These are phyloP conservation scores for Perca fluviatilis DNA, from an alignment of 2,113 vertebrate genomes.

Conservation along the genomic window DNA sequence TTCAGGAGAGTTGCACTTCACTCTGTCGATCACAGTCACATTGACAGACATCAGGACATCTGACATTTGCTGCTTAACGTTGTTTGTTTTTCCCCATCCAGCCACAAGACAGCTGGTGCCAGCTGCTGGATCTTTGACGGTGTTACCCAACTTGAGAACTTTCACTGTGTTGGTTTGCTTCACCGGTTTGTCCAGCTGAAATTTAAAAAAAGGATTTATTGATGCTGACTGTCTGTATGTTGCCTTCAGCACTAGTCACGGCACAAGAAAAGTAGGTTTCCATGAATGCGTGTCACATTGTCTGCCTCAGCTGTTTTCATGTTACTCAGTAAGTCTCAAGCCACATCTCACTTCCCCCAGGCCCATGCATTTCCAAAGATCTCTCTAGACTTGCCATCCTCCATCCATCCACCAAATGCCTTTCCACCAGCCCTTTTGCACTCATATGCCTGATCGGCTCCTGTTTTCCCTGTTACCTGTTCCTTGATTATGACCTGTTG, in stretches of 20 bases:
- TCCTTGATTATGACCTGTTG: not conserved
- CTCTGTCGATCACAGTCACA: conserved; percentile 72
- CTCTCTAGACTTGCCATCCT: not conserved
- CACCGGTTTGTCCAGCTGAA: conserved; percentile 68
- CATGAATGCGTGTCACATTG: not conserved
- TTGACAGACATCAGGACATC: conserved; percentile 70
- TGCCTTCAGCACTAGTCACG: not conserved
- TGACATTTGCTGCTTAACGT: not conserved
- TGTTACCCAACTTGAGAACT: not conserved
- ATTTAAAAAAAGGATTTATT: not conserved
- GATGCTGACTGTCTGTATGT: not conserved
- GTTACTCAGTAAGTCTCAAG: too few species aligned
- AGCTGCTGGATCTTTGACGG: not conserved
- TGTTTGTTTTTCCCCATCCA: conserved; percentile 74
- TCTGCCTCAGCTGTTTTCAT: too few species aligned
- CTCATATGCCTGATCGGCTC: not conserved
- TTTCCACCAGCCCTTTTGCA: not conserved
- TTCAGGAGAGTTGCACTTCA: conserved; percentile 66
- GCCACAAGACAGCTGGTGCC: conserved; percentile 70
- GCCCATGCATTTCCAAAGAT: too few species aligned
- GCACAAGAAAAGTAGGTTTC: not conserved
- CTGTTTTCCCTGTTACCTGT: not conserved
- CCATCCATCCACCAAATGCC: not conserved
- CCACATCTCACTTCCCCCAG: too few species aligned
- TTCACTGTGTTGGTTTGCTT: conserved; percentile 54